A percentile compares a stretch with the other conserved stretches of the same genome.
phyloP scores from a whole-genome alignment of 2,888 invertebrate genomes.

The Lithophane semibrunnea region DNA sequence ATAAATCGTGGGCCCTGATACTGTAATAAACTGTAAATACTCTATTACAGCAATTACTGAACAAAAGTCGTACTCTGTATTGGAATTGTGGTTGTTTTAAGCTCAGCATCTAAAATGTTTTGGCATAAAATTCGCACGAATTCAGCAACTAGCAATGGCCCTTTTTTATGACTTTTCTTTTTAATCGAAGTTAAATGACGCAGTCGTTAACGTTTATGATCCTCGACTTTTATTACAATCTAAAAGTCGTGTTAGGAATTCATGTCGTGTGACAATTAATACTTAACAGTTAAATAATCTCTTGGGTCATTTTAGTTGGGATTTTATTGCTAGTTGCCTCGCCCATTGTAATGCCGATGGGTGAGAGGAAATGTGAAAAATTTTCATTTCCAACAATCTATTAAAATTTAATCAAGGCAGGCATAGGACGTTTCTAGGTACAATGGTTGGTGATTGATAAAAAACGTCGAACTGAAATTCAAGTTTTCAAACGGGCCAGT shows the following conservation, averaged over 20 bases:
- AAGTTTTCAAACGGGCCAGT: slow-evolving; percentile 3
- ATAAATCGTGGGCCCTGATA: slow-evolving; percentile 36
- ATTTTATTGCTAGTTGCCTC: slow-evolving; percentile 27
- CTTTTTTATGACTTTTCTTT: slow-evolving; percentile 68
- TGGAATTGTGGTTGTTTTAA: slow-evolving; percentile 42
- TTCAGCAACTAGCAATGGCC: slow-evolving; percentile 61
- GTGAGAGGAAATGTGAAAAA: background rate
- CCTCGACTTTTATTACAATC: slow-evolving; percentile 65
- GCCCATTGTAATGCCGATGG: background rate
- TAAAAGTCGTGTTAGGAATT: slow-evolving; percentile 64
- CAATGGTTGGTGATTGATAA: background rate
- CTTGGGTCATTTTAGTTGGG: slow-evolving; percentile 31
- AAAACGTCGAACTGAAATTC: background rate
- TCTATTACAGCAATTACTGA: slow-evolving; percentile 40
- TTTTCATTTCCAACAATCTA: background rate
- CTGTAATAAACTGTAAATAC: slow-evolving; percentile 35
- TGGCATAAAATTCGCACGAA: slow-evolving; percentile 58
- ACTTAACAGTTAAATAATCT: slow-evolving; percentile 46
- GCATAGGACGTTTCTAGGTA: background rate
- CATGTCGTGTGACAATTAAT: slow-evolving; percentile 62
- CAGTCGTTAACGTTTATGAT: slow-evolving; percentile 68
- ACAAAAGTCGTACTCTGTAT: slow-evolving; percentile 40
- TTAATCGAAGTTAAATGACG: slow-evolving; percentile 70
- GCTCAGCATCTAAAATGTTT: slow-evolving; percentile 59
- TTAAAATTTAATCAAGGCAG: background rate